These are phyloP conservation scores for Peromyscus attwateri DNA, from an alignment of 2,797 vertebrate species.

Conservation along the genomic window DNA sequence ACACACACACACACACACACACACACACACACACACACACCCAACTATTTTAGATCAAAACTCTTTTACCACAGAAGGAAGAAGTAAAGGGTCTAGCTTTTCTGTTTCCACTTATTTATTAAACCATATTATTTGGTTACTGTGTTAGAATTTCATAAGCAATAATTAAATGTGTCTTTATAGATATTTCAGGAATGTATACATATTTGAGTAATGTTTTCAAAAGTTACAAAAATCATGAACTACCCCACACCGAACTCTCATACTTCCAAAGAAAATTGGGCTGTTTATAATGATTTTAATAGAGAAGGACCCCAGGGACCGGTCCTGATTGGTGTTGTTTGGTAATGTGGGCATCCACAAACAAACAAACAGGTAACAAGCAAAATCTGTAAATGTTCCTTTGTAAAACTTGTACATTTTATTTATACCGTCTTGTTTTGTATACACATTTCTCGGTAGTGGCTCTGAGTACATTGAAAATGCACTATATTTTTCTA, in stretches of 20 bases:
- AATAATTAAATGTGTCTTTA: conserved; percentile 90
- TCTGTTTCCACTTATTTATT: conserved; percentile 80
- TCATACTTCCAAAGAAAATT: conserved; percentile 97
- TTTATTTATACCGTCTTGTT: conserved; percentile 99
- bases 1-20: not conserved
- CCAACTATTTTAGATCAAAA: conserved; percentile 70
- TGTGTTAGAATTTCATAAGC: conserved; percentile 88
- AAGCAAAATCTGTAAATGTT: conserved; percentile 96
- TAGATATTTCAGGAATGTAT: conserved; percentile 87
- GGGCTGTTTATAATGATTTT: conserved; percentile 93
- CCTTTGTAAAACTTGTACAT: conserved; percentile 99
- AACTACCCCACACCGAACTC: conserved; percentile 89
- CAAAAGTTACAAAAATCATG: conserved; percentile 88
- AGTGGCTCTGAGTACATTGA: conserved; percentile 99
- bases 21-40: conserved; percentile 34
- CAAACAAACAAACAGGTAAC: conserved; percentile 82
- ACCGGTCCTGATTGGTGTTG: conserved; percentile 90
- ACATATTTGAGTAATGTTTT: conserved; percentile 88
- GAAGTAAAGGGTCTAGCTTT: conserved; percentile 74
- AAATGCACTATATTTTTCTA: conserved; percentile 99
- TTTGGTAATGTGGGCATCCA: conserved; percentile 91
- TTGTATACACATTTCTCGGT: conserved; percentile 97
- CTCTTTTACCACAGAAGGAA: conserved; percentile 72
- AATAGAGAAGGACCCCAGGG: conserved; percentile 91
- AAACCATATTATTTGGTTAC: conserved; percentile 84